Evolutionary conservation across 1,140 invertebrate species (phyloP), one percentile per base, ranked within the genome.

Genomic region (Onthophagus taurus): DNA sequence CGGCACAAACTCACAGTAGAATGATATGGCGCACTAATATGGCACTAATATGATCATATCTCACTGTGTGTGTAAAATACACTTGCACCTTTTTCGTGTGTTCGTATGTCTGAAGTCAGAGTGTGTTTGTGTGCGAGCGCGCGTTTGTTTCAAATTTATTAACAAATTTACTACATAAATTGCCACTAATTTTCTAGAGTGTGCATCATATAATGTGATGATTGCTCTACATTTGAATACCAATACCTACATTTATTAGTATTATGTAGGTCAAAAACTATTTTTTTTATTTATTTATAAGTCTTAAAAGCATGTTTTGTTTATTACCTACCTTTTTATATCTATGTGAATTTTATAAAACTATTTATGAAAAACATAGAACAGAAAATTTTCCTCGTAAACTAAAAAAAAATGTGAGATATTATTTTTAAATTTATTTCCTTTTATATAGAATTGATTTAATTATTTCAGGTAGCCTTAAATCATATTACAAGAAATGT

Each of bases 161-260:
- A n/a, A n/a, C n/a, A n/a, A n/a, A n/a, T n/a, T n/a, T n/a, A n/a
- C n/a, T n/a, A n/a, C n/a, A n/a, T n/a, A n/a, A n/a, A n/a, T n/a
- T n/a, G n/a, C 13, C 16, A 20, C 21, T 44, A 34, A 44, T 42
- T 11, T 18, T 16, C 33, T 21, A 23, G 42, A 24, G 5, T 35
- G 13, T 20, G 26, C 44, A 42, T 29, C 58, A 62, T 60, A 55
- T 60, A 34, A 18, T 34, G 33, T 13, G 20, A 37, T 37, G 34
- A 60, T 45, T 47, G 44, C 30, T 23, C 65, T 66, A 72, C 74
- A 77, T 76, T 77, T 77, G 74, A 77, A 77, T 77, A 77, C 74
- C 74, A 77, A 76, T 76, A 74, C 71, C 52, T 52, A 64, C 59
- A 47, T 20, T 36, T 34, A 24, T 19, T 44, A 29, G 42, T 44